Conservation (phyloP, 1,140 invertebrate species). For the Philopotamus ludificatus region DNA sequence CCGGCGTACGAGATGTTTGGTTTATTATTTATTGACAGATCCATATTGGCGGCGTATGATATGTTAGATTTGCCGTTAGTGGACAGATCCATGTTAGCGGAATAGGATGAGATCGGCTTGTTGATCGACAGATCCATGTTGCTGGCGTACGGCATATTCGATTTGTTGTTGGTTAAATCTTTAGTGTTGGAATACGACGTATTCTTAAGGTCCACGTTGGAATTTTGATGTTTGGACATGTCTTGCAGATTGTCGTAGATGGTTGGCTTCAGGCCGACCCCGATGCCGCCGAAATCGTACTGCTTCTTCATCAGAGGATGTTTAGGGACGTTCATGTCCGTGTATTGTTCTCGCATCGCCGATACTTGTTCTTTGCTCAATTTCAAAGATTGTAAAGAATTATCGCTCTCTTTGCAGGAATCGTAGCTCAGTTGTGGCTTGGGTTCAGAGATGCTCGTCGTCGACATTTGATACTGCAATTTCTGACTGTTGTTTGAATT, state of each 20-base stretch:
- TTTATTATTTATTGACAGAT: too few species aligned
- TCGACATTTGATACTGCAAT: slow-evolving; percentile 9
- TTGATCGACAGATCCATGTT: too few species aligned
- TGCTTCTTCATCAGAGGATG: slow-evolving; percentile 15
- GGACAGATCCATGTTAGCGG: too few species aligned
- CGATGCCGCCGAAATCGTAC: slow-evolving; percentile 3
- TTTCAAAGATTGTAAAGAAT: not conserved
- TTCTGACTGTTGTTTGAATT: slow-evolving; percentile 9
- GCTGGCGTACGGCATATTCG: too few species aligned
- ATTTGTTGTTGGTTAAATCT: not conserved
- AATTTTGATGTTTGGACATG: slow-evolving; percentile 4
- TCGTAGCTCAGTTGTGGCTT: not conserved
- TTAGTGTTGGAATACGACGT: not conserved
- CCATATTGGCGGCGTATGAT: too few species aligned
- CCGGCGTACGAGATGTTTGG: too few species aligned
- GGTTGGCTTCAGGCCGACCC: not conserved
- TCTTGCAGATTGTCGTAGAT: not conserved
- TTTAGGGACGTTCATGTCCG: slow-evolving; percentile 7
- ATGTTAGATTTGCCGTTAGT: too few species aligned
- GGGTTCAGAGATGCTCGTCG: not conserved
- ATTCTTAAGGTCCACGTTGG: slow-evolving; percentile 1
- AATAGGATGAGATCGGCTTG: too few species aligned
- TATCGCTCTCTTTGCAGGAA: not conserved
- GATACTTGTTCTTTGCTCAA: slow-evolving; percentile 4
- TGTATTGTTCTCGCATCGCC: slow-evolving; percentile 2